Evolutionary conservation across 35 echinoderm and acorn worm genomes (phyloP), one percentile per base, ranked within the genome.

Genomic region (Apostichopus parvimensis): DNA sequence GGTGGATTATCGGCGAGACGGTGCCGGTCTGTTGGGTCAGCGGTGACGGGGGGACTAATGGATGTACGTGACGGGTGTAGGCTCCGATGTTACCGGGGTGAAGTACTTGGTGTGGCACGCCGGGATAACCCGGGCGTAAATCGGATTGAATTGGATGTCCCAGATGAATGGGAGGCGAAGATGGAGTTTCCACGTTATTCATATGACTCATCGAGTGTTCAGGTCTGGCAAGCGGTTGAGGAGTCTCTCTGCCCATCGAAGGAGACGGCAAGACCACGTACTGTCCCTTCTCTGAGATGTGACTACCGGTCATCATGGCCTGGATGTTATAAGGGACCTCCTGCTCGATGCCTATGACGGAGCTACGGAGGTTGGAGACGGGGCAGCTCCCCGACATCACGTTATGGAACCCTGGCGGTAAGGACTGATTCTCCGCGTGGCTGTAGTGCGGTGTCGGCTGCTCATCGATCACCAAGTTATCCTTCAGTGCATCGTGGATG

Each of bases 381-480:
- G 85, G 58, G 9, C 52, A 45, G 54, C 52, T 55, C 34, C 45
- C 55, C 58, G 81, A 58, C 57, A 88, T 66, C 5, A 20, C 21
- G 17, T 66, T 88, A 57, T 72, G 21, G 45, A 88, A n/a, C 10
- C 72, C 86, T 14, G 62, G 21, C 18, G 68, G 62, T 21, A 84
- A 59, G 54, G 81, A 55, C 71, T 75, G 13, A 58, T 23, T 7
- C 24, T 84, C 81, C 72, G 60, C 17, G 18, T 88, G 86, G 64
- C 17, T 88, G 15, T 88, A 88, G 10, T 71, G 86, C 58, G 57
- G 81, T 21, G 81, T 4, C 3, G 81, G 54, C 10, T 88, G 86
- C 61, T 88, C 86, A 88, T 88, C 86, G 52, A 88, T 88, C 12
- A 88, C 61, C 61, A 88, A 45, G n/a, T 88, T 73, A 45, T 58